phyloP scores from a whole-genome alignment of 2,888 invertebrate genomes.

The Thyatira batis region DNA sequence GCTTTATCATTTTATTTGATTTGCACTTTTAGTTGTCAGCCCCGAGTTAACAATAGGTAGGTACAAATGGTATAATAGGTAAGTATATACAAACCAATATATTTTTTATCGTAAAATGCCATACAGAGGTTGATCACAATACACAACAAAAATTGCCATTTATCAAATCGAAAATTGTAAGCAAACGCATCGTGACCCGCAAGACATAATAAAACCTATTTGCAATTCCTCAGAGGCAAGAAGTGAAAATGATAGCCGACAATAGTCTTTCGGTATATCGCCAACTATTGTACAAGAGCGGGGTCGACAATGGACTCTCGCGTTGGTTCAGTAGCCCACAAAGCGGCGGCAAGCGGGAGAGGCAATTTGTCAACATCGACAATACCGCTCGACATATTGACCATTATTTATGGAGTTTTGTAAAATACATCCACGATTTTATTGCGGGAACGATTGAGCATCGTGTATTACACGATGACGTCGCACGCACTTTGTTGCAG shows the following conservation, averaged over 20 bases:
- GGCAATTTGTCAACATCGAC: slow-evolving; percentile 81
- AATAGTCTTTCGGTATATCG: slow-evolving; percentile 67
- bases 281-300: slow-evolving; percentile 57
- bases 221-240: slow-evolving; percentile 58
- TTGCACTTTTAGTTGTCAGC: slow-evolving; percentile 33
- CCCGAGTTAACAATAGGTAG: slow-evolving; percentile 37
- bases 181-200: slow-evolving; percentile 53
- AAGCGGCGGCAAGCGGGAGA: slow-evolving; percentile 72
- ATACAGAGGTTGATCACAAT: slow-evolving; percentile 39
- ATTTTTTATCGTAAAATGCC: slow-evolving; percentile 51
- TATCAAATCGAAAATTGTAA: slow-evolving; percentile 63
- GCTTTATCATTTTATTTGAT: slow-evolving; percentile 52
- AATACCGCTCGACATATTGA: slow-evolving; percentile 78
- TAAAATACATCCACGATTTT: slow-evolving; percentile 71
- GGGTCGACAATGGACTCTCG: slow-evolving; percentile 60
- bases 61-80: too few species aligned
- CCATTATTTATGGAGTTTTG: slow-evolving; percentile 79
- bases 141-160: slow-evolving; percentile 62
- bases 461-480: slow-evolving; percentile 75
- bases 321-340: slow-evolving; percentile 65
- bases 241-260: slow-evolving; percentile 78
- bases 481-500: slow-evolving; percentile 62
- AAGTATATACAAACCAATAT: slow-evolving; percentile 64
- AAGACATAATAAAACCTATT: slow-evolving; percentile 71
- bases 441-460: slow-evolving; percentile 76